Conservation (phyloP, 2,113 vertebrate species). For the Motacilla tschutschensis region DNA sequence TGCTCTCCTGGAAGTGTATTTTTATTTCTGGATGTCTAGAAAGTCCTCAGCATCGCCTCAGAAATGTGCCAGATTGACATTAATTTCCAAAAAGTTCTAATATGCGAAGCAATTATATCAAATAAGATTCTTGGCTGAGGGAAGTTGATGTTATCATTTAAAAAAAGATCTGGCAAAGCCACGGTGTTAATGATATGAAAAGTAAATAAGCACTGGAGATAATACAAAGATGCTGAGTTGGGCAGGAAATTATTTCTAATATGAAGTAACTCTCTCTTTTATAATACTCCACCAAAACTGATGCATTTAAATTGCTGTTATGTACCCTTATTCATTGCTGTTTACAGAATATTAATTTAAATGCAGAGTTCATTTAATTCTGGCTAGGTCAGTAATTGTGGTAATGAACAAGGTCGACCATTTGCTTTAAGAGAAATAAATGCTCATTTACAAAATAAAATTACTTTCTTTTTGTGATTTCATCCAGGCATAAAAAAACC, state of each 20-base stretch:
- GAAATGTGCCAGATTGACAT: background rate
- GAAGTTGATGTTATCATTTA: constrained; percentile 15
- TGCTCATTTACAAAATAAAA: constrained; percentile 12
- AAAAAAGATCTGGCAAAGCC: constrained; percentile 3
- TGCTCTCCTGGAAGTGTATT: background rate
- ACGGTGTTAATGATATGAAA: background rate
- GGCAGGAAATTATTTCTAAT: constrained; percentile 26
- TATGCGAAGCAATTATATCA: background rate
- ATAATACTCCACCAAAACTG: constrained; percentile 22
- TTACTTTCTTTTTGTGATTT: background rate
- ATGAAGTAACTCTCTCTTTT: constrained; percentile 5
- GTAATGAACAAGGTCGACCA: constrained; percentile 31
- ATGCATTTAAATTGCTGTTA: constrained; percentile 48
- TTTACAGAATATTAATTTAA: constrained; percentile 17
- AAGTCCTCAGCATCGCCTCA: constrained; percentile 1
- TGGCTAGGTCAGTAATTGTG: constrained; percentile 21
- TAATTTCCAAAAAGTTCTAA: constrained; percentile 11
- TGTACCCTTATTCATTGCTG: background rate
- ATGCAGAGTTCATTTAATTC: constrained; percentile 33
- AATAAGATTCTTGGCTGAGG: constrained; percentile 5
- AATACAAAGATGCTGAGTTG: constrained; percentile 8
- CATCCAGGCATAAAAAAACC: background rate
- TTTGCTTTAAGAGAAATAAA: constrained; percentile 18
- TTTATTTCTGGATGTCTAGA: background rate
- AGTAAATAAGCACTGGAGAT: constrained; percentile 23